Conservation (phyloP, 2,888 invertebrate species). For the Eulithis testata region DNA sequence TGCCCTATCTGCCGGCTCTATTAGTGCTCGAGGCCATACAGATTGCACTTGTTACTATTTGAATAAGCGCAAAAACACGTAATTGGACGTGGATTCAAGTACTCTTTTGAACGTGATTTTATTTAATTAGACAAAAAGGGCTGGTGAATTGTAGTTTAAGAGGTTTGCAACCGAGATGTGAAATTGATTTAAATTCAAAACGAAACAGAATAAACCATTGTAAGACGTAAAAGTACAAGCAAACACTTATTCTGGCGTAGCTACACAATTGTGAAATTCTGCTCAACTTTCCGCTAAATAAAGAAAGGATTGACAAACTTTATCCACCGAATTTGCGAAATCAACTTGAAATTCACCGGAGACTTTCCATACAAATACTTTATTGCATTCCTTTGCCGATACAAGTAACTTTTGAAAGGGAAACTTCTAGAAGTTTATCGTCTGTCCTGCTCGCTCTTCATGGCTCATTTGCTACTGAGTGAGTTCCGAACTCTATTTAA, state of each 20-base stretch:
- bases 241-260: neutral
- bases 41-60: conserved; percentile 50
- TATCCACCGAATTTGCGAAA: conserved; percentile 28
- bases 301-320: conserved; percentile 34
- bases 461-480: conserved; percentile 50
- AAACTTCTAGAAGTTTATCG: conserved; percentile 37
- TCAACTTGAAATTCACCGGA: conserved; percentile 31
- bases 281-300: conserved; percentile 26
- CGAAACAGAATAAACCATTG: neutral
- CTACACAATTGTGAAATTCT: neutral
- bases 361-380: conserved; percentile 36
- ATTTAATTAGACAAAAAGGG: conserved; percentile 17
- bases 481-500: conserved; percentile 48
- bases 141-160: neutral
- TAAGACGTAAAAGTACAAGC: neutral
- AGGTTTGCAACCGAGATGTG: neutral
- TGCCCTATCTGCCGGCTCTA: conserved; percentile 73
- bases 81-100: conserved; percentile 19
- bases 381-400: conserved; percentile 36
- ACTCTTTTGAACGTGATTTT: conserved; percentile 19
- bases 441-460: conserved; percentile 37
- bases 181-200: neutral
- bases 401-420: conserved; percentile 36
- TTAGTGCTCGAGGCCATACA: conserved; percentile 60
- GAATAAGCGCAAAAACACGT: conserved; percentile 34